Conservation (phyloP, 2,797 vertebrate genomes). For the Manis crassicaudata region DNA sequence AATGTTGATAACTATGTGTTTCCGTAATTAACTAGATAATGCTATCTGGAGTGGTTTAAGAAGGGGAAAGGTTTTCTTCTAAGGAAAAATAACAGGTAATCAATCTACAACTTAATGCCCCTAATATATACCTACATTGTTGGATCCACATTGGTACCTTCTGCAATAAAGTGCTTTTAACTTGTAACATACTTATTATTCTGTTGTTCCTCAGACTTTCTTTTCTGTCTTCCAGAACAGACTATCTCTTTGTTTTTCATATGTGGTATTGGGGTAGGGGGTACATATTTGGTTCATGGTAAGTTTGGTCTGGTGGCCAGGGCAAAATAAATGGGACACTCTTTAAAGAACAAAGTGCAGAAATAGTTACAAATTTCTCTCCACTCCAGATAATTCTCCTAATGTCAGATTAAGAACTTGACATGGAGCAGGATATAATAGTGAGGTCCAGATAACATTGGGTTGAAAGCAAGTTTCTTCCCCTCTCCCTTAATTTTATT, state of each 20-base stretch:
- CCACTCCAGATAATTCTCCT: not conserved
- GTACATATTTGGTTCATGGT: not conserved
- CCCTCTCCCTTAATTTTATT: not conserved
- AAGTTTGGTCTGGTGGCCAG: slow-evolving; percentile 2
- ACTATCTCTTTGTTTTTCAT: slow-evolving; percentile 3
- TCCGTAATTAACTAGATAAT: not conserved
- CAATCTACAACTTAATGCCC: not conserved
- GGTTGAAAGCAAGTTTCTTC: not conserved
- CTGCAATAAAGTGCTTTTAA: not conserved
- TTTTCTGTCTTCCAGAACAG: not conserved
- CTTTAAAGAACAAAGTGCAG: not conserved
- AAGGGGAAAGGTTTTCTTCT: not conserved
- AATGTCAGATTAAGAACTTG: slow-evolving; percentile 45
- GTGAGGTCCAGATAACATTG: slow-evolving; percentile 8
- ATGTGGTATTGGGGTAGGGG: not conserved
- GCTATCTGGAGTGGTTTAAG: not conserved
- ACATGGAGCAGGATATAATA: not conserved
- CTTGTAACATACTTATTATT: not conserved
- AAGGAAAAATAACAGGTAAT: not conserved
- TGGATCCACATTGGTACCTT: not conserved
- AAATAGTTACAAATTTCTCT: not conserved
- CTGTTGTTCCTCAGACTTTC: slow-evolving; percentile 11
- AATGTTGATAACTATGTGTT: not conserved
- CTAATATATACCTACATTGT: not conserved
- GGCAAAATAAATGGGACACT: not conserved